Evolutionary conservation across 1,140 invertebrate genomes (phyloP).

Genomic region (Nasonia giraulti): DNA sequence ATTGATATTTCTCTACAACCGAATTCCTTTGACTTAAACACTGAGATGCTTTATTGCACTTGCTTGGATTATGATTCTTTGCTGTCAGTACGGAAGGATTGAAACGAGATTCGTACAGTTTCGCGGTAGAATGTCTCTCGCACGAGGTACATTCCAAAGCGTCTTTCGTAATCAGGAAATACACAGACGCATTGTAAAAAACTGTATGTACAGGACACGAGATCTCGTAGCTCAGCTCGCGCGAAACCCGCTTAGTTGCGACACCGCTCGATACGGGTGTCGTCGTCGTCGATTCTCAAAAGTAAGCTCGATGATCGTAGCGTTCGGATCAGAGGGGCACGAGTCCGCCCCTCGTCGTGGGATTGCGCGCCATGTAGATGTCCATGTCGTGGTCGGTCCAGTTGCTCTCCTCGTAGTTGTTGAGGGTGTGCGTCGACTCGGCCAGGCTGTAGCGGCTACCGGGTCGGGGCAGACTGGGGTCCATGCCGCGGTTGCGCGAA

Average conservation of each 20-base stretch:
- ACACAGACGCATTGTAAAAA: background rate
- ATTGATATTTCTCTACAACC: conserved; percentile 1
- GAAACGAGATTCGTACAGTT: too few species aligned
- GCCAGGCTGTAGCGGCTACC: conserved; percentile 81
- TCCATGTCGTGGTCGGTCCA: conserved; percentile 98
- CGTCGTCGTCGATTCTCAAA: background rate
- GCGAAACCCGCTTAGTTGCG: background rate
- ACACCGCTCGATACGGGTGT: background rate
- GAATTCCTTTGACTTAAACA: conserved; percentile 16
- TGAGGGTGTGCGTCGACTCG: conserved; percentile 85
- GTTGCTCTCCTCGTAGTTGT: conserved; percentile 91
- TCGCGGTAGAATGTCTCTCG: too few species aligned
- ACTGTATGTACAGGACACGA: background rate
- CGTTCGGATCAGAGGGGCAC: conserved; percentile 80
- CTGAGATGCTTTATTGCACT: conserved; percentile 16
- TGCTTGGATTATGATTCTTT: background rate
- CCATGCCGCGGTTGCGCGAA: conserved; percentile 73
- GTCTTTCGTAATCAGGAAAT: too few species aligned
- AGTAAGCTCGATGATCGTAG: background rate
- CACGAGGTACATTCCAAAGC: too few species aligned
- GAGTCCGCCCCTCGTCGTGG: conserved; percentile 87
- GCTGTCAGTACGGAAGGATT: background rate
- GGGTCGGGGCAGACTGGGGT: conserved; percentile 74
- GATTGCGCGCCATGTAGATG: conserved; percentile 94
- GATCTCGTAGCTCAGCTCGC: background rate